Conservation (phyloP, 1,140 invertebrate species). For the Drosophila busckii region DNA sequence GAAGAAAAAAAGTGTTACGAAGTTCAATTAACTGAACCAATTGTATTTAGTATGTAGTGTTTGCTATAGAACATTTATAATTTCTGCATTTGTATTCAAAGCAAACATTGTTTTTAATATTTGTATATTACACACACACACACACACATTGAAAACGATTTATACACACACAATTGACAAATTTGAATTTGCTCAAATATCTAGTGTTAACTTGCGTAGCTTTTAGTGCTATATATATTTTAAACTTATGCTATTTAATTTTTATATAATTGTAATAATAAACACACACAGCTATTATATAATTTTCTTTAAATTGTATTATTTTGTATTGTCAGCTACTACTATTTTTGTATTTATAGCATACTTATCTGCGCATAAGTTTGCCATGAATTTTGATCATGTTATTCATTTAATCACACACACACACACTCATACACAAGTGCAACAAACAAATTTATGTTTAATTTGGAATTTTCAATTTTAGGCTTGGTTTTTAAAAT, state of each 20-base stretch:
- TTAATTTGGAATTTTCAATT: constrained; percentile 60
- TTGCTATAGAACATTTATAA: no score
- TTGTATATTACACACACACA: constrained; percentile 28
- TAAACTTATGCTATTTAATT: constrained; percentile 45
- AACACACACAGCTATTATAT: constrained; percentile 33
- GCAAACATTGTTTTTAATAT: constrained; percentile 21
- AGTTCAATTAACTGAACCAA: no score
- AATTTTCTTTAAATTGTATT: constrained; percentile 38
- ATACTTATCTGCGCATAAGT: constrained; percentile 49
- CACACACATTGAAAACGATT: neutral
- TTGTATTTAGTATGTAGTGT: no score
- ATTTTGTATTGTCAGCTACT: no score
- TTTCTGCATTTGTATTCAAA: constrained; percentile 25
- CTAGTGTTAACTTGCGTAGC: constrained; percentile 38
- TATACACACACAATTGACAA: constrained; percentile 1
- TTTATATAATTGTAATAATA: no score
- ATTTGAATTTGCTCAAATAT: constrained; percentile 27
- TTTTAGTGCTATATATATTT: constrained; percentile 30
- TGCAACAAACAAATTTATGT: constrained; percentile 5
- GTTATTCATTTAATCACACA: neutral
- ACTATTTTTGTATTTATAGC: constrained; percentile 27
- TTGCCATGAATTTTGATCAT: constrained; percentile 29
- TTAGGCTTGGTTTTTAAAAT: constrained; percentile 65
- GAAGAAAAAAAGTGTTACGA: no score
- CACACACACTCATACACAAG: neutral